A percentile compares a stretch with the other conserved stretches of the same genome.
phyloP scores from a whole-genome alignment of 1,140 invertebrate species.

The Megalonaias nervosa region DNA sequence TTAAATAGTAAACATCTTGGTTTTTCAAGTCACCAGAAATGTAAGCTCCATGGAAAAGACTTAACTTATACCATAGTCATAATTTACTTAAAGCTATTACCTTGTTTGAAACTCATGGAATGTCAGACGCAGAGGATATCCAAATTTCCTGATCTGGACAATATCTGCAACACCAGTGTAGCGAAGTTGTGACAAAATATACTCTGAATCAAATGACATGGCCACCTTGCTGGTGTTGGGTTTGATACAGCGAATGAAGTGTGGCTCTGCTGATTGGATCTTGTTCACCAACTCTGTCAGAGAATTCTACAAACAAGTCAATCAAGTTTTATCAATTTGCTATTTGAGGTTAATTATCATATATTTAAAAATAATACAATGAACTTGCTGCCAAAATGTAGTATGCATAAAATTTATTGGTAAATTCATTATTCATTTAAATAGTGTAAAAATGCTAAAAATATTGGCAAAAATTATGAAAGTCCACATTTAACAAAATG shows the following conservation, averaged over 20 bases:
- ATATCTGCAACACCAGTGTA: conserved; percentile 69
- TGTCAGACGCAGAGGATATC: conserved; percentile 59
- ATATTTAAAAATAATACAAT: background rate
- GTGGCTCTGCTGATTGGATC: conserved; percentile 50
- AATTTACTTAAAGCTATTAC: conserved; percentile 35
- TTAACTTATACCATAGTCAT: background rate
- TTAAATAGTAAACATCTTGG: background rate
- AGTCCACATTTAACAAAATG: no score
- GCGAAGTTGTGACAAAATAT: conserved; percentile 84
- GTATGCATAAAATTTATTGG: background rate
- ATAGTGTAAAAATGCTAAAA: background rate
- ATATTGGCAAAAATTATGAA: no score
- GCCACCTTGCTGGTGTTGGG: conserved; percentile 53
- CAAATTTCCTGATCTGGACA: conserved; percentile 63
- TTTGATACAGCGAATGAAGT: conserved; percentile 66
- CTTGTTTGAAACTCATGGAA: conserved; percentile 63
- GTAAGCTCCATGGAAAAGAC: background rate
- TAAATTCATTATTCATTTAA: background rate
- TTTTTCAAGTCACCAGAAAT: background rate
- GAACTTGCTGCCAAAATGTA: background rate
- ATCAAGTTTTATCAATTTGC: no score
- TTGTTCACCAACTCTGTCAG: conserved; percentile 54
- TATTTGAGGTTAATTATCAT: no score
- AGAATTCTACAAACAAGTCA: conserved; percentile 50
- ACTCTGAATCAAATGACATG: conserved; percentile 46